phyloP scores from a whole-genome alignment of 2,888 invertebrate species.

The Pantelozetes paolii region DNA sequence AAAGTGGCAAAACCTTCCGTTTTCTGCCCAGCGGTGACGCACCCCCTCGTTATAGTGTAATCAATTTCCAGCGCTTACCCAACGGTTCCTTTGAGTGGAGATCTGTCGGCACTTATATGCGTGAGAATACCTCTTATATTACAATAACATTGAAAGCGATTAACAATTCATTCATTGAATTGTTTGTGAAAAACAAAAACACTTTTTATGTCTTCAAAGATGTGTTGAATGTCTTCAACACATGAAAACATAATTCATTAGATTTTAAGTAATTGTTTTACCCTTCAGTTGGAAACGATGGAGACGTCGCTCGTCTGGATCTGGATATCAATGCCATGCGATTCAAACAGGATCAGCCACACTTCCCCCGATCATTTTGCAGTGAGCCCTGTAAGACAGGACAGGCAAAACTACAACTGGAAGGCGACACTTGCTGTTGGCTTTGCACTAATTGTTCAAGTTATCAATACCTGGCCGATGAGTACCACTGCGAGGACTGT shows the following conservation, averaged over 20 bases:
- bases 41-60: slow-evolving; percentile 58
- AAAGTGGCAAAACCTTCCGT: slow-evolving; percentile 55
- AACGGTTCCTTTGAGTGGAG: slow-evolving; percentile 53
- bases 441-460: slow-evolving; percentile 56
- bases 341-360: slow-evolving; percentile 51
- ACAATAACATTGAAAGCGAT: no score
- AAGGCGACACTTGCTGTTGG: slow-evolving; percentile 59
- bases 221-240: background rate
- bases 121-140: slow-evolving; percentile 46
- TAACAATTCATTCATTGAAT: no score
- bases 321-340: slow-evolving; percentile 52
- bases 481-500: slow-evolving; percentile 57
- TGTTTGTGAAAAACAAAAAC: background rate
- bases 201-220: no score
- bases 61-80: slow-evolving; percentile 55
- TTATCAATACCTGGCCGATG: slow-evolving; percentile 54
- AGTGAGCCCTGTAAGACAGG: slow-evolving; percentile 53
- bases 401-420: slow-evolving; percentile 50
- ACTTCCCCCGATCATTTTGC: slow-evolving; percentile 56
- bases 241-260: background rate
- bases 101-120: slow-evolving; percentile 56
- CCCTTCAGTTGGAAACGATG: slow-evolving; percentile 49
- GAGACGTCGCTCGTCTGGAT: slow-evolving; percentile 50
- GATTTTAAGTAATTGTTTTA: background rate
- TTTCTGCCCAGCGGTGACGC: slow-evolving; percentile 57